A percentile compares a stretch with the other conserved stretches of the same genome.
These are phyloP conservation scores for Catocala nupta DNA, from an alignment of 2,888 invertebrate genomes.

Conservation along the genomic window DNA sequence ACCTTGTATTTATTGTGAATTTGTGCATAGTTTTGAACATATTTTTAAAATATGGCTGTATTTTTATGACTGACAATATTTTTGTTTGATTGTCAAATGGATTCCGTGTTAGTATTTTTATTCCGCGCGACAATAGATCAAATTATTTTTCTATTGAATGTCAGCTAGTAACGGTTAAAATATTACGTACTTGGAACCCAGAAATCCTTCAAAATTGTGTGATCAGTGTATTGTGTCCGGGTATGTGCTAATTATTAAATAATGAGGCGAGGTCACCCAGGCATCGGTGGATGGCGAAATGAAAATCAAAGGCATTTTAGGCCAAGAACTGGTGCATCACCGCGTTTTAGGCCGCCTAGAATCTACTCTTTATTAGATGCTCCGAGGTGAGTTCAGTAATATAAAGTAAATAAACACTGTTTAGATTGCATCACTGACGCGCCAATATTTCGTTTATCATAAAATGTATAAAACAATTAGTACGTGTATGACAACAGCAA, in stretches of 20 bases:
- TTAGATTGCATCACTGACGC: conserved; percentile 62
- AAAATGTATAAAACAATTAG: conserved; percentile 20
- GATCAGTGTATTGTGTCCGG: conserved; percentile 31
- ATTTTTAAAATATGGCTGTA: not conserved
- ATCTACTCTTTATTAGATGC: conserved; percentile 59
- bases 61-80: conserved; percentile 43
- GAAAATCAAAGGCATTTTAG: conserved; percentile 79
- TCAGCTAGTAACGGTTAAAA: conserved; percentile 20
- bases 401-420: conserved; percentile 13
- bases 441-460: conserved; percentile 54
- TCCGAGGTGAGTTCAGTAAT: conserved; percentile 62
- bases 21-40: conserved; percentile 17
- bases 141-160: conserved; percentile 53
- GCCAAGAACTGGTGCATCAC: conserved; percentile 70
- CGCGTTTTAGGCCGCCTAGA: conserved; percentile 70
- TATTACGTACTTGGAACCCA: conserved; percentile 22
- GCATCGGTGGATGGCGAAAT: conserved; percentile 79
- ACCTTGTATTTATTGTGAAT: too few species aligned
- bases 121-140: conserved; percentile 67
- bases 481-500: conserved; percentile 1
- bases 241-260: conserved; percentile 69
- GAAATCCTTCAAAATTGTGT: conserved; percentile 24
- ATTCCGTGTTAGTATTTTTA: conserved; percentile 62
- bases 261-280: conserved; percentile 84
- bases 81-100: conserved; percentile 56